phyloP scores from a whole-genome alignment of 2,888 invertebrate species.

The Euzophera pinguis region DNA sequence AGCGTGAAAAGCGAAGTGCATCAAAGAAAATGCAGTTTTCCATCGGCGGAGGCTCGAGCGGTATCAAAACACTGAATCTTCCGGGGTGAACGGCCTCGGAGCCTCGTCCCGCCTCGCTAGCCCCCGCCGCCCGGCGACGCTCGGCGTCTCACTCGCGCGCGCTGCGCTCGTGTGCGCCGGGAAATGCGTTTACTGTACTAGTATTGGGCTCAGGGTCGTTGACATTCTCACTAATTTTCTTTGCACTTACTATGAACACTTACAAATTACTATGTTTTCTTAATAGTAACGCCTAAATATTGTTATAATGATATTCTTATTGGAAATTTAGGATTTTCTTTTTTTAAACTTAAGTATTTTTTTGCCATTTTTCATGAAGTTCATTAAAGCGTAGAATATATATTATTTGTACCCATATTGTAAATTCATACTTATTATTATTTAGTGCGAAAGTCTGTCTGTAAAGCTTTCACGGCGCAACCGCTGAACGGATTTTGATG shows the following conservation, averaged over 20 bases:
- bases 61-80: constrained; percentile 80
- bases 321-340: too few species aligned
- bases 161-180: constrained; percentile 51
- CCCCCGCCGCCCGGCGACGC: constrained; percentile 53
- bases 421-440: too few species aligned
- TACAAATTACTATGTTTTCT: too few species aligned
- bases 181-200: constrained; percentile 74
- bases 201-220: constrained; percentile 74
- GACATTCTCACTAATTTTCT: constrained; percentile 67
- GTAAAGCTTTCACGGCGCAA: too few species aligned
- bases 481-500: too few species aligned
- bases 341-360: too few species aligned
- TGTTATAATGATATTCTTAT: background rate
- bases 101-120: constrained; percentile 48
- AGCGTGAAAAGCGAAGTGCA: constrained; percentile 74
- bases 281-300: background rate
- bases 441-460: too few species aligned
- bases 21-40: constrained; percentile 78
- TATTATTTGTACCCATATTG: too few species aligned
- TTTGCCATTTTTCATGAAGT: too few species aligned
- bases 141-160: constrained; percentile 43
- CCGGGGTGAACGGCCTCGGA: constrained; percentile 74
- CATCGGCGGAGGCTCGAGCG: constrained; percentile 66
- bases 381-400: too few species aligned
- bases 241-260: constrained; percentile 20